These are phyloP conservation scores for Tenthredo distinguenda DNA, from an alignment of 2,888 invertebrate species.

Conservation along the genomic window DNA sequence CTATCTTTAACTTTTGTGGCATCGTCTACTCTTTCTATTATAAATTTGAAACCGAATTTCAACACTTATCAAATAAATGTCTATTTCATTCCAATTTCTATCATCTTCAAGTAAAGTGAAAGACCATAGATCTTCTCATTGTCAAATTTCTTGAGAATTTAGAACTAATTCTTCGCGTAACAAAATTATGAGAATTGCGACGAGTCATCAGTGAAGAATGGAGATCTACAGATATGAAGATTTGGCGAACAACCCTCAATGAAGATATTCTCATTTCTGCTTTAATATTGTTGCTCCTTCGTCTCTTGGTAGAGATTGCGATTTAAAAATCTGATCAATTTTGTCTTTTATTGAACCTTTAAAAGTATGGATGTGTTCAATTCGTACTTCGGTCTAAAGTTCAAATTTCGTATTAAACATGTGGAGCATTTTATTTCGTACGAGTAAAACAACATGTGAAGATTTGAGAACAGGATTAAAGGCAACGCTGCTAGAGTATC, in stretches of 20 bases:
- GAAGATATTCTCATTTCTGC: conserved; percentile 18
- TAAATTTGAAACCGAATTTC: conserved; percentile 5
- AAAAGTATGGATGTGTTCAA: not conserved
- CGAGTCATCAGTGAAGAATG: conserved; percentile 31
- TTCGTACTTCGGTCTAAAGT: not conserved
- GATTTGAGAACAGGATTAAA: conserved; percentile 1
- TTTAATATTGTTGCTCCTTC: not conserved
- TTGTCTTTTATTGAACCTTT: not conserved
- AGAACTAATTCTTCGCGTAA: not conserved
- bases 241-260: conserved; percentile 9
- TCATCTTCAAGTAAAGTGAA: not conserved
- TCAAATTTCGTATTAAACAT: not conserved
- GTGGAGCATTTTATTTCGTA: not conserved
- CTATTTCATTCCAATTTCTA: not conserved
- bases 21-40: not conserved
- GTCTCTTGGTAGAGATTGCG: not conserved
- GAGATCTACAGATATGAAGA: conserved; percentile 42
- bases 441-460: not conserved
- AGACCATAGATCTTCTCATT: not conserved
- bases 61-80: not conserved
- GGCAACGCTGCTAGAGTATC: not conserved
- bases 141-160: not conserved
- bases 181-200: not conserved
- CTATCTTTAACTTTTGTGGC: not conserved
- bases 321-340: not conserved